Evolutionary conservation across 2,113 vertebrate genomes (phyloP), one percentile per base, ranked within the genome.

Genomic region (Amazona guildingii): DNA sequence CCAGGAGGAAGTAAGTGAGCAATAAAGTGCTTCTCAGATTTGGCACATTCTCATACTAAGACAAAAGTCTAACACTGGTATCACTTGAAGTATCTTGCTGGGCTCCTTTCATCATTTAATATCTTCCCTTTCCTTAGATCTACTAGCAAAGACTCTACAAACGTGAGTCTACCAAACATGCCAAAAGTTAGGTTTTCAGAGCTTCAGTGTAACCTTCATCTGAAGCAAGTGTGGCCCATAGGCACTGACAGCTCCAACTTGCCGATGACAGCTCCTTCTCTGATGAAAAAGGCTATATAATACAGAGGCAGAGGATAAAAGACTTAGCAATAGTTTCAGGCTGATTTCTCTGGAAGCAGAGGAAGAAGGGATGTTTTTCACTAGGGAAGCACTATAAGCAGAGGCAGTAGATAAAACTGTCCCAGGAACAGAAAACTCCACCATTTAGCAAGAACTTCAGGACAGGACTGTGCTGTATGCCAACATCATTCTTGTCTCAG

Each of bases 401-500:
- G 59, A 86, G 66, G 8, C 79, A 80, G 49, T 81, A 91, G 90
- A 96, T 96, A 95, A 93, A 96, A 92, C 84, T 94, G 89, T 92
- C 91, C 80, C 29, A 55, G 51, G 90, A 97, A 92, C 70, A 86
- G 92, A 95, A 89, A 77, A 73, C 61, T 51, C 51, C 70, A 67
- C 80, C 63, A 93, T 93, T 83, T 94, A 94, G 55, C 83, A 81
- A 64, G 89, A 73, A 84, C 27, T 48, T 52, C 51, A 83, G 51
- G 72, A 93, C 11, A 35, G 87, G 28, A 20, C 63, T 93, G 25
- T 92, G 41, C 79, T 92, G 55, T 61, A 69, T 91, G 82, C 52
- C 77, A 86, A 44, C 80, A 96, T 94, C 91, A 88, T 81, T 95
- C 78, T 94, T 96, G 67, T 94, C 94, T 92, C 87, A 59, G 87